Evolutionary conservation across 1,140 invertebrate species (phyloP).

Genomic region (Drosophila parabipectinata): DNA sequence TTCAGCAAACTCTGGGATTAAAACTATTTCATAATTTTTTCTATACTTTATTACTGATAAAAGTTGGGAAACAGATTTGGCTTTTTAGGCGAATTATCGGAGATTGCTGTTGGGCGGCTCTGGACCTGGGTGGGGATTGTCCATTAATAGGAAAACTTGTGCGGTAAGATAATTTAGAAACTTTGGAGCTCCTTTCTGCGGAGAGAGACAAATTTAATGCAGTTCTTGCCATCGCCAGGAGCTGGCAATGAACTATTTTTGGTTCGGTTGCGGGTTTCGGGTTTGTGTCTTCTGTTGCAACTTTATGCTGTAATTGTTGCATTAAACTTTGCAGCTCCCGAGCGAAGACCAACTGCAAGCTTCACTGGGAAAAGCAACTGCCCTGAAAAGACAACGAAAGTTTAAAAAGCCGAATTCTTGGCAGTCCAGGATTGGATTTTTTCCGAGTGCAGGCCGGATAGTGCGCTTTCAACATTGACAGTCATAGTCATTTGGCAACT

Average conservation of each 20-base stretch:
- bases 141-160: constrained; percentile 49
- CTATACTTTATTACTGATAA: constrained; percentile 2
- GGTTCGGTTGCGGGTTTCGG: constrained; percentile 16
- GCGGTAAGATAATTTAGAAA: constrained; percentile 52
- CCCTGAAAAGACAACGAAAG: neutral
- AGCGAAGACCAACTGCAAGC: neutral
- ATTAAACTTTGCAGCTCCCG: constrained; percentile 42
- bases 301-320: constrained; percentile 61
- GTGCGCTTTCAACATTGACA: constrained; percentile 30
- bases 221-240: constrained; percentile 42
- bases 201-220: constrained; percentile 57
- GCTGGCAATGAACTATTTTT: constrained; percentile 57
- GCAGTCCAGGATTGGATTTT: neutral
- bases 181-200: constrained; percentile 48
- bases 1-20: neutral
- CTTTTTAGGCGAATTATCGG: constrained; percentile 40
- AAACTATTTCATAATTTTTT: neutral
- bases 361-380: neutral
- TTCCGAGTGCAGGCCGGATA: neutral
- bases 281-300: constrained; percentile 40
- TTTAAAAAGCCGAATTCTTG: neutral
- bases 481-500: constrained; percentile 47
- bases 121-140: neutral
- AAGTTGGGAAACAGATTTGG: constrained; percentile 32
- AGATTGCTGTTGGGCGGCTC: constrained; percentile 5